Base-by-base conservation (phyloP, 1,140 invertebrate genomes). In the Micrasema minimum region DNA sequence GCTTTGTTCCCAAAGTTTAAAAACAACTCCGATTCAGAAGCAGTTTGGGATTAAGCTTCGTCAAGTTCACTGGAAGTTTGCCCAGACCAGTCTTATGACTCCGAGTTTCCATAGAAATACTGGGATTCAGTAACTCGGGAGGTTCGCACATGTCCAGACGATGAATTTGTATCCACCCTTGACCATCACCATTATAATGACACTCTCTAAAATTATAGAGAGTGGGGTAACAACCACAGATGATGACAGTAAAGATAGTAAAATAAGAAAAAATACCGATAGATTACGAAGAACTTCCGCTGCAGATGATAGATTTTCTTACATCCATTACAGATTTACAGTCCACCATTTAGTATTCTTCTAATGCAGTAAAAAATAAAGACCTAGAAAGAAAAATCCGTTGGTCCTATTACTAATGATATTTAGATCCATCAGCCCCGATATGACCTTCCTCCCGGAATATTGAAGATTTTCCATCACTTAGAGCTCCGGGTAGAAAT, bases 41-140 rank as follows among this genome's bases (percentile, higher is more conserved):
- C 16, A 83, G 83, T 23, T 75, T 82, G 50, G 86, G 83, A 31
- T 76, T 83, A 20, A 89, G 89, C 87, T 11, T 88, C 87, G 69
- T 92, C 91, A 1, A 92, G 93, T 71, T 94, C 92, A 0, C 91
- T 94, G 2, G 92, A 94, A 82, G 86, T 94, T 61, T 79, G 94
- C 18, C 89, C 90, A 0, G 90, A 91, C n/a, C 59, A 90, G 90
- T 80, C 80, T 89, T 46, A 87, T 90, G 12, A 92, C 90, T 70
- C 92, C 92, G 0, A 93, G 92, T 80, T n/a, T 94, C 92, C 6
- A 89, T 94, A 20, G 93, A 94, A 81, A 84, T 92, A 11, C 80
- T 93, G n/a, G 88, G 86, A 6, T 87, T 86, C 75, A 89, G 87
- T 78, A 87, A 85, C 74, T 82, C 83, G 26, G 86, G 86, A 76